A percentile compares a stretch with the other conserved stretches of the same genome.
phyloP scores from a whole-genome alignment of 1,140 invertebrate species.

The Panulirus ornatus region DNA sequence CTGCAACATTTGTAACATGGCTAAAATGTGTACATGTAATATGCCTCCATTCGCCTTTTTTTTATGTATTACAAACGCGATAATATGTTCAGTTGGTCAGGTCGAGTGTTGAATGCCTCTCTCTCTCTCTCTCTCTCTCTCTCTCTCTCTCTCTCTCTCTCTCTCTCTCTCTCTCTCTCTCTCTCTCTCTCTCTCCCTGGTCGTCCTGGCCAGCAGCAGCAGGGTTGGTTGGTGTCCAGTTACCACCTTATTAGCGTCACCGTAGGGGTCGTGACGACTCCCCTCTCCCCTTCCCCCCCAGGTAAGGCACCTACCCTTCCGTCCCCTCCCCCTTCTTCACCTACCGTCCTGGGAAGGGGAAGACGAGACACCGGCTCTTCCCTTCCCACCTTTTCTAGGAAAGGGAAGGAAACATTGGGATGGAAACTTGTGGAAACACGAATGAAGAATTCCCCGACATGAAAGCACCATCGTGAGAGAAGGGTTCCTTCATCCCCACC shows the following conservation, averaged over 20 bases:
- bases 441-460: too few species aligned
- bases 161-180: conserved; percentile 32
- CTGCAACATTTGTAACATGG: too few species aligned
- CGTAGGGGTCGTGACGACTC: neutral
- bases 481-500: too few species aligned
- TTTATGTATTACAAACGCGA: too few species aligned
- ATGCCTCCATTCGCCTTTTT: too few species aligned
- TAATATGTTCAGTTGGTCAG: too few species aligned
- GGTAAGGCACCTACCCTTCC: neutral
- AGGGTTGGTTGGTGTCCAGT: neutral
- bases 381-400: neutral
- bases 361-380: neutral
- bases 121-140: neutral
- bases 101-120: neutral
- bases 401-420: too few species aligned
- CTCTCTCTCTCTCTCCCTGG: neutral
- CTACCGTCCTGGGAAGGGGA: too few species aligned
- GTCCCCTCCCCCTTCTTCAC: neutral
- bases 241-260: conserved; percentile 22
- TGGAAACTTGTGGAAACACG: too few species aligned
- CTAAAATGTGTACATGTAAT: too few species aligned
- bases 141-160: neutral
- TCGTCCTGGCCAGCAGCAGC: neutral
- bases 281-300: neutral
- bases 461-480: too few species aligned